Base-by-base conservation (phyloP, 2,888 invertebrate genomes). In the Erebia palarica region DNA sequence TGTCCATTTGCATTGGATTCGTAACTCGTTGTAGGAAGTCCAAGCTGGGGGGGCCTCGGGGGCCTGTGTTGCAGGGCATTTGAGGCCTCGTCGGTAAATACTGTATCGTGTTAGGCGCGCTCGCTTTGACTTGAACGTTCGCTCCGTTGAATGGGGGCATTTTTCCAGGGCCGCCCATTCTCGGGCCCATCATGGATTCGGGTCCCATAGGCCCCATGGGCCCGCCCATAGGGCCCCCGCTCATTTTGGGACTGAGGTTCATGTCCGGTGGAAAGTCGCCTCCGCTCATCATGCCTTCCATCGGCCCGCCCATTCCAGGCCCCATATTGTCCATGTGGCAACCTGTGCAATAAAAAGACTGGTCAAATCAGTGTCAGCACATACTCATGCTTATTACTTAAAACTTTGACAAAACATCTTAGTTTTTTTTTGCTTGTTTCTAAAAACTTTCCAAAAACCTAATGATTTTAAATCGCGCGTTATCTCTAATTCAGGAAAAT, bases 31-130 rank as follows among this genome's bases (percentile, higher is more conserved):
- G 97, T 70, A 98, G 92, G 90, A 98, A 98, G 82, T 98, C 98
- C 76, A 98, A 93, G 89, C 97, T 97, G 57, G 98, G 98, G 7
- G 98, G 97, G 11, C 96, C 96, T 60, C 97, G 94, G 0, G 96
- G 96, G 68, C 95, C 95, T 47, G 94, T 93, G 74, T 94, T 94
- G 81, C 95, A 95, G 13, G 95, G 94, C 81, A 96, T 96, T 85
- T 98, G 98, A n/a, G 98, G 97, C 90, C 98, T 95, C 67, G 98
- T 97, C 27, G 99, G 99, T 87, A 99, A 95, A 94, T 99, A 99
- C 94, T 99, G 99, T 85, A 99, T 99, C 53, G 99, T 99, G 90
- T 99, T 99, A 0, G 99, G 99, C 13, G 99, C 98, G 88, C 97
- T 98, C 11, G 99, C 97, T 90, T 99, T 99, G 42, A 99, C 98